Evolutionary conservation across 2,888 invertebrate genomes (phyloP), one percentile per base, ranked within the genome.

Genomic region (Boloria euphrosyne): DNA sequence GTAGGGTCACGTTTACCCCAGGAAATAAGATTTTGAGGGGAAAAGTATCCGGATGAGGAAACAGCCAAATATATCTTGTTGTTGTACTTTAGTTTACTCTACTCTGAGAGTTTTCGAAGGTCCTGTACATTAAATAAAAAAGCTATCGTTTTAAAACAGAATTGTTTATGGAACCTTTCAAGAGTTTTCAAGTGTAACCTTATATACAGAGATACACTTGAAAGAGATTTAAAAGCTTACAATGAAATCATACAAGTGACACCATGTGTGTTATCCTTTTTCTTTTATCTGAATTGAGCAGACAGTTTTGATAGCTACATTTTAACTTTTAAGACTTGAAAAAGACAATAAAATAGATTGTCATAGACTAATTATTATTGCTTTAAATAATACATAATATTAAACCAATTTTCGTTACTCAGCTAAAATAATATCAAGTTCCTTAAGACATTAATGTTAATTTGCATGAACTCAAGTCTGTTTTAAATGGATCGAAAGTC

Each of bases 1-100:
- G 68, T 65, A 55, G 55, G 51, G 67, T 71, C 71, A 73, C 72
- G 71, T 67, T 67, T 57, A 49, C 57, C n/a, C 66, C 59, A 58
- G 69, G 54, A 68, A 67, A 63, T 62, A 44, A 60, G 43, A 61
- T 58, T 68, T 62, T 51, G 53, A 65, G 59, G 53, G 16, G 44
- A 63, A 43, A 57, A 22, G 65, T 49, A 16, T 61, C 54, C 60
- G 27, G 49, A 17, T 27, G 14, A 5, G 22, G 31, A 31, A 54
- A 4, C 14, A 49, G 10, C 38, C 31, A 14, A 18, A 17, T 7
- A 10, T 1, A 7, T 38, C 31, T 38, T 52, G 16, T 18, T n/a
- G 27, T 62, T 31, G 49, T 14, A 5, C n/a, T 61, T 10, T 38
- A 2, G 31, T 38, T 31, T 0, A 0, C 27, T 27, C 27, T 31